Base-by-base conservation (phyloP, 2,797 vertebrate species). In the Erpetoichthys calabaricus region DNA sequence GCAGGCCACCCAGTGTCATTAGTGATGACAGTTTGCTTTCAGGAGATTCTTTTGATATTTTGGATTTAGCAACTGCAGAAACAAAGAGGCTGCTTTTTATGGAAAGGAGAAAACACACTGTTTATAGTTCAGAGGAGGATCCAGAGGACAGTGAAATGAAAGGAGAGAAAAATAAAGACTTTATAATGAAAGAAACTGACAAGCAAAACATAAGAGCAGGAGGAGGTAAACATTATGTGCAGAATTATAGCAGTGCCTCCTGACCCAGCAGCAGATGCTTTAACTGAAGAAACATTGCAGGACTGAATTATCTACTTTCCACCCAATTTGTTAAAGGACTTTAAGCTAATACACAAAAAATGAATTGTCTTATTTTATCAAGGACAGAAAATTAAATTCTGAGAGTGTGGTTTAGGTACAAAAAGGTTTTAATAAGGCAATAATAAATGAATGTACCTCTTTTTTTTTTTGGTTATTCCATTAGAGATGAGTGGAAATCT, bases 11-110 rank as follows among this genome's bases (percentile, higher is more conserved):
- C 4, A 85, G 84, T 25, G 76, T 85, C 42, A 73, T 84, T 47
- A 87, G 85, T 5, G 85, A 89, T 63, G 87, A 90, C 50, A 86
- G 77, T 49, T 73, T 88, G 57, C 81, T 88, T 56, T 86, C 85
- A 9, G 79, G 74, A 0, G 85, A 87, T 56, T 87, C 85, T 44
- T 87, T 85, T 47, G 83, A 87, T 67, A 67, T 82, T 8, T 65
- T 86, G 47, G 83, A 87, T 64, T 71, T 86, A 62, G 76, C 74
- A 8, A 10, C 52, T 5, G 58, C 61, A 46, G 80, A 82, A 51
- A 67, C 74, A 42, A 76, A 63, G 8, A 60, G 62, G 53, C 70
- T 61, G 59, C 49, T 79, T 47, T 82, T 84, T 64, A 70, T 71
- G 3, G 66, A 59, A 7, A 64, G 58, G 10, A 53, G 44, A 61